phyloP scores from a whole-genome alignment of 1,140 invertebrate genomes.

The Lepidurus arcticus region DNA sequence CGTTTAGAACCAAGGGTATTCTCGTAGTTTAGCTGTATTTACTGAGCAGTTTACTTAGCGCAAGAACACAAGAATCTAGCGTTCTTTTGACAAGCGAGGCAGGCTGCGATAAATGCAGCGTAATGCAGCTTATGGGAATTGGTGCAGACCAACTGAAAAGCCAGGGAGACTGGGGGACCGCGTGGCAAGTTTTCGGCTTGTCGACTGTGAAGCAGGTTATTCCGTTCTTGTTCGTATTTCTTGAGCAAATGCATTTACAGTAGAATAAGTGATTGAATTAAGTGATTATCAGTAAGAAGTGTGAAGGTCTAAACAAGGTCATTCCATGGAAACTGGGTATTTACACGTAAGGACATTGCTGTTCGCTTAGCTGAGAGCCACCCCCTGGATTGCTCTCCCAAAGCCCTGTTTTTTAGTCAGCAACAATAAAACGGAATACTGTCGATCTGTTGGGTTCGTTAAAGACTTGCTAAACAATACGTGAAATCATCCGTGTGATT shows the following conservation, averaged over 20 bases:
- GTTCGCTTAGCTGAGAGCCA: background rate
- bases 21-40: background rate
- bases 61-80: background rate
- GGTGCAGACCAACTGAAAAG: constrained; percentile 11
- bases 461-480: too few species aligned
- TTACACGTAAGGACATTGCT: too few species aligned
- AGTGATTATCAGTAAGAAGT: background rate
- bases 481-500: too few species aligned
- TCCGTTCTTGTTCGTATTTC: too few species aligned
- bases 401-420: too few species aligned
- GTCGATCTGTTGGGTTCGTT: too few species aligned
- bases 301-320: background rate
- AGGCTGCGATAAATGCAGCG: background rate
- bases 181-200: background rate
- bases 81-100: background rate
- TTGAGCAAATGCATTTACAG: too few species aligned
- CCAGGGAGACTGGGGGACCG: background rate
- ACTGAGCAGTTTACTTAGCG: background rate
- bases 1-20: background rate
- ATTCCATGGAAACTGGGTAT: background rate
- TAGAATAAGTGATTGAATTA: background rate
- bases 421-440: too few species aligned
- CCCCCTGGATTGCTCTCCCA: background rate
- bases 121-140: background rate
- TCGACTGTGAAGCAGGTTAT: background rate